Evolutionary conservation across 2,888 invertebrate species (phyloP).

Genomic region (Crossocerus cetratus): DNA sequence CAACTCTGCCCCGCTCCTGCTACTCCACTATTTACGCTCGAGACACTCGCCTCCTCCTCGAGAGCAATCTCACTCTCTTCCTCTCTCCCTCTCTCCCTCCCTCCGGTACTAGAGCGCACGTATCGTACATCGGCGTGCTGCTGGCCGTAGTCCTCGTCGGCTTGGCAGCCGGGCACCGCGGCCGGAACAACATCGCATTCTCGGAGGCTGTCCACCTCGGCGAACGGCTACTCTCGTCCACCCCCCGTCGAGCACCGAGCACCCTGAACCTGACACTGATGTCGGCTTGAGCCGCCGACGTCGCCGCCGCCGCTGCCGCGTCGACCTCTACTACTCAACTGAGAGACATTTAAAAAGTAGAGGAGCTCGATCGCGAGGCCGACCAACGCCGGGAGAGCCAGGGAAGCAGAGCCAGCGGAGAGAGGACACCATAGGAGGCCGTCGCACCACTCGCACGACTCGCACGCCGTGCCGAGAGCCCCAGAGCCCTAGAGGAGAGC

Average conservation of each 20-base stretch:
- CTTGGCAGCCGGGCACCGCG: neutral
- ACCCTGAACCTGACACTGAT: slow-evolving; percentile 5
- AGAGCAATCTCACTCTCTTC: neutral
- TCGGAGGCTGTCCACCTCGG: no score
- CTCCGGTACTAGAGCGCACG: no score
- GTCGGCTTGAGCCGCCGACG: slow-evolving; percentile 1
- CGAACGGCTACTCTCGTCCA: neutral
- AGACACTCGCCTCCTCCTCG: no score
- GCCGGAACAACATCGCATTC: no score
- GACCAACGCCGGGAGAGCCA: neutral
- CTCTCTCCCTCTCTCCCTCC: no score
- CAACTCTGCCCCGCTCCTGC: no score
- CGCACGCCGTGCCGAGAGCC: no score
- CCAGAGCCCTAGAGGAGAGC: no score
- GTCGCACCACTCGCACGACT: no score
- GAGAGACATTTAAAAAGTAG: neutral
- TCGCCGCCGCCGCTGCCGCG: no score
- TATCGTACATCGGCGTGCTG: neutral
- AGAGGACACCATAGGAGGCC: neutral
- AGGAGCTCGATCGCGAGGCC: neutral
- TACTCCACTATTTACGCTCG: no score
- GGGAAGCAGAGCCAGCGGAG: neutral
- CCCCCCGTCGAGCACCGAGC: neutral
- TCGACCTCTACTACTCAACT: neutral
- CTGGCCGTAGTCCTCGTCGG: neutral